These are phyloP conservation scores for Poeciliopsis presidionis DNA, from an alignment of 2,797 vertebrate genomes.

Conservation along the genomic window DNA sequence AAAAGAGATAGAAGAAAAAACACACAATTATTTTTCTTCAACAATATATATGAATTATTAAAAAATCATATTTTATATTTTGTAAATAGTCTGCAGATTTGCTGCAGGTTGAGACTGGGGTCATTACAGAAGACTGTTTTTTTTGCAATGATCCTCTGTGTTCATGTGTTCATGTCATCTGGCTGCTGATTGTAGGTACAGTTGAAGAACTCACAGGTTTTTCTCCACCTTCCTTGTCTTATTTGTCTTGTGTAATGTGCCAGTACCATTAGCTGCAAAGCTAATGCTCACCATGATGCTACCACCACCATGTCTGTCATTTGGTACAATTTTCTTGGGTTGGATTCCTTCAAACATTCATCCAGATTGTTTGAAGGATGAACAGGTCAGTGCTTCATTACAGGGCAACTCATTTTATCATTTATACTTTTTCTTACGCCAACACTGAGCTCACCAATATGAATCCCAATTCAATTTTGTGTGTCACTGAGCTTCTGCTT, in stretches of 20 bases:
- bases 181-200: not conserved
- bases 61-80: too few species aligned
- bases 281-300: not conserved
- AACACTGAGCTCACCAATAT: not conserved
- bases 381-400: not conserved
- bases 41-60: too few species aligned
- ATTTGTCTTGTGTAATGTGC: not conserved
- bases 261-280: not conserved
- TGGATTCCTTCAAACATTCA: not conserved
- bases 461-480: not conserved
- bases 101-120: too few species aligned
- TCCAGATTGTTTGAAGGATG: not conserved
- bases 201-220: not conserved
- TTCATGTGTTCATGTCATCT: not conserved
- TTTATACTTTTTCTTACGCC: not conserved
- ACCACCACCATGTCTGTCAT: not conserved
- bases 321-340: not conserved
- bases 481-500: not conserved
- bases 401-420: not conserved
- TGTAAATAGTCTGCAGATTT: too few species aligned
- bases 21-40: too few species aligned
- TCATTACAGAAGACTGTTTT: not conserved
- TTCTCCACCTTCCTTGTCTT: not conserved
- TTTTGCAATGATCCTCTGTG: not conserved
- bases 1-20: too few species aligned